A percentile compares a stretch with the other conserved stretches of the same genome.
These are phyloP conservation scores for Macrosteles quadrilineatus DNA, from an alignment of 1,140 invertebrate species.

Conservation along the genomic window DNA sequence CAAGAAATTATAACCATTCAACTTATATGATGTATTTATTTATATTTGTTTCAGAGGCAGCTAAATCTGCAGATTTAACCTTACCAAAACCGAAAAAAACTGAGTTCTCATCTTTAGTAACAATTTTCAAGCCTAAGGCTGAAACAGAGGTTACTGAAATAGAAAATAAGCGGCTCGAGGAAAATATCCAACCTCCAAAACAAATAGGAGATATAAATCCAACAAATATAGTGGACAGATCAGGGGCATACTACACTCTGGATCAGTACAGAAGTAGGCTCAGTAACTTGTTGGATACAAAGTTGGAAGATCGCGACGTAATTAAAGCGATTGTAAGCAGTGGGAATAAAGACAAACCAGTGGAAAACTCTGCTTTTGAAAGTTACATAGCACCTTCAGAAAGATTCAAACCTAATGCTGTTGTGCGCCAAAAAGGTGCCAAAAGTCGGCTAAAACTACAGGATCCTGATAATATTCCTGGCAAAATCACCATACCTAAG, in stretches of 20 bases:
- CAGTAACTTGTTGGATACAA: too few relatives aligned
- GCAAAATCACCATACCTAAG: background rate
- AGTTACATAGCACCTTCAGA: background rate
- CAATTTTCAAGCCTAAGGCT: background rate
- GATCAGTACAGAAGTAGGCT: too few relatives aligned
- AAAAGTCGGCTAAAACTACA: background rate
- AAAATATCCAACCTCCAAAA: background rate
- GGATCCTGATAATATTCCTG: background rate
- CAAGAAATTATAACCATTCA: too few relatives aligned
- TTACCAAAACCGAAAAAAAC: conserved; percentile 25
- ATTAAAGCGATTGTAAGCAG: too few relatives aligned
- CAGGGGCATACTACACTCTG: too few relatives aligned
- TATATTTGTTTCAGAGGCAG: conserved; percentile 29
- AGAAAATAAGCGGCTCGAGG: background rate
- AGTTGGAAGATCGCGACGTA: too few relatives aligned
- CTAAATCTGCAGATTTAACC: conserved; percentile 18
- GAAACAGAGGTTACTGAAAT: background rate
- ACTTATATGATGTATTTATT: too few relatives aligned
- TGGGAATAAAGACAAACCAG: too few relatives aligned
- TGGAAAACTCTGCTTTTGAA: too few relatives aligned
- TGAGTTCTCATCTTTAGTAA: background rate
- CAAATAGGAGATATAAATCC: too few relatives aligned
- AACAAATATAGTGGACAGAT: too few relatives aligned
- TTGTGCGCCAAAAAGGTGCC: background rate
- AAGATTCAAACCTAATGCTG: conserved; percentile 2